A percentile compares a stretch with the other conserved stretches of the same genome.
phyloP scores from a whole-genome alignment of 53 echinoderm and acorn worm genomes.

The Arbacia lixula region DNA sequence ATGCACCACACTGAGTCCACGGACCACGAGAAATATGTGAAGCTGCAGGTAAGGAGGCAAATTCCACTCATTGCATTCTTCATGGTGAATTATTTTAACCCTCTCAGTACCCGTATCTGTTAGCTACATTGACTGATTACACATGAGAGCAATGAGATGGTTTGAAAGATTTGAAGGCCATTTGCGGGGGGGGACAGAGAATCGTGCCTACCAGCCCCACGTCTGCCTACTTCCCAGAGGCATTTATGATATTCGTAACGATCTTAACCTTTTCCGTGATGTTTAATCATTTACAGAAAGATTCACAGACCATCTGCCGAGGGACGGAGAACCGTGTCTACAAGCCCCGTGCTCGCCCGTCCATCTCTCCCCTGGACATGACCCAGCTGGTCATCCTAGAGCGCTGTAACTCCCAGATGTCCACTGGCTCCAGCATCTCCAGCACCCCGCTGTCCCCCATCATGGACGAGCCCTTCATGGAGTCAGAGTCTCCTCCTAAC shows the following conservation, averaged over 20 bases:
- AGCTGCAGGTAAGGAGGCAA: slow-evolving; percentile 62
- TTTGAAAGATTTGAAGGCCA: no score
- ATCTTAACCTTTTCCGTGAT: no score
- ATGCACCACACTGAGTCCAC: slow-evolving; percentile 73
- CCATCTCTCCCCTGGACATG: slow-evolving; percentile 92
- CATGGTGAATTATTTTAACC: no score
- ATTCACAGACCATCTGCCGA: slow-evolving; percentile 77
- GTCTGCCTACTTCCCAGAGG: no score
- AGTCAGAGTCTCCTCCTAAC: neutral
- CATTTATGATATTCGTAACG: no score
- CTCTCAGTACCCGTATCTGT: no score
- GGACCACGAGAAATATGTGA: slow-evolving; percentile 79
- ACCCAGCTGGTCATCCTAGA: slow-evolving; percentile 85
- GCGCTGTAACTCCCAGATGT: slow-evolving; percentile 60
- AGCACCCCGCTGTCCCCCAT: slow-evolving; percentile 38
- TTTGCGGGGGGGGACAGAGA: neutral
- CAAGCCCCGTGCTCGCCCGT: slow-evolving; percentile 76
- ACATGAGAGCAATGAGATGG: no score
- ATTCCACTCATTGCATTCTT: no score
- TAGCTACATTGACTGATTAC: no score
- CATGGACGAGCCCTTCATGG: slow-evolving; percentile 8
- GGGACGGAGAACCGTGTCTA: slow-evolving; percentile 71
- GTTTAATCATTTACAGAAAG: no score
- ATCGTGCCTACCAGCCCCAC: neutral
- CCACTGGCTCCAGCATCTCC: slow-evolving; percentile 56